Evolutionary conservation across 2,888 invertebrate species (phyloP), one percentile per base, ranked within the genome.

Genomic region (Sthenelais limicola): DNA sequence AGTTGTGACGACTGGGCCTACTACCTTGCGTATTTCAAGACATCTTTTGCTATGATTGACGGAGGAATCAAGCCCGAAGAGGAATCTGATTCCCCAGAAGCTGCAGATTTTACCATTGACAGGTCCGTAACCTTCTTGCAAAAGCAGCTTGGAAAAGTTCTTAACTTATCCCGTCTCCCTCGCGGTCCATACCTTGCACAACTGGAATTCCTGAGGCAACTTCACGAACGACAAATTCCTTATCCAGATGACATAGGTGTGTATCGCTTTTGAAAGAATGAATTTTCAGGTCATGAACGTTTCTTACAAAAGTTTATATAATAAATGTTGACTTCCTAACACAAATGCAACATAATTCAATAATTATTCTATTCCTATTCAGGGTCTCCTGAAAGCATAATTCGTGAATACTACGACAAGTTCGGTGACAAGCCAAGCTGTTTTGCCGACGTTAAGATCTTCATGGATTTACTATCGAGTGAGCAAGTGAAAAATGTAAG

Each of bases 381-480:
- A 87, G 86, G 85, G 49, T 79, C 82, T 38, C 80, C 84, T 32
- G 73, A 82, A 38, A 82, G 84, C 62, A 73, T 87, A 68, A 91
- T 96, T 84, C 89, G 93, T 75, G 92, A 93, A 80, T 97, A 96
- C 89, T 93, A 94, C 78, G 85, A 90, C 52, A 90, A 91, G 78
- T 97, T 97, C 88, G 96, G 96, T 1, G 92, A 93, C 81, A 95
- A 95, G 84, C 92, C 93, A 0, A 95, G 95, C 87, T 94, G 94
- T 74, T 94, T 94, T 74, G 91, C 92, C 9, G 97, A 98, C 86
- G 89, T 97, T 67, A 91, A 92, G 75, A 89, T 92, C 4, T 96
- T 94, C 87, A 86, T 96, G 58, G 89, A 91, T 52, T 90, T 94
- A 80, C 89, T 93, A 5, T n/a, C 52, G 5, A n/a, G 52, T 15